phyloP scores from a whole-genome alignment of 1,140 invertebrate genomes.

The Hestina assimilis region DNA sequence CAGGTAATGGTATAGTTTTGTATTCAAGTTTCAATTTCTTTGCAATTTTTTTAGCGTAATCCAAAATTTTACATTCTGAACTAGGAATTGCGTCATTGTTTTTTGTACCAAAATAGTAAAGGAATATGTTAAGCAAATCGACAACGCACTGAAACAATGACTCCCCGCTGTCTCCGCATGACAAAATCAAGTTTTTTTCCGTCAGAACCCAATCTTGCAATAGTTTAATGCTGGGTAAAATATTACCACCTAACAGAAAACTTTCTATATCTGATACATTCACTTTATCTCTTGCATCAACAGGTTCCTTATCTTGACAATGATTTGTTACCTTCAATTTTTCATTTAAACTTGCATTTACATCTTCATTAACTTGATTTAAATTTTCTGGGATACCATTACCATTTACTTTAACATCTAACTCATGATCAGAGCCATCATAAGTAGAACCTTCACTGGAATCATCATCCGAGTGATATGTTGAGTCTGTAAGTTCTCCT shows the following conservation, averaged over 20 bases:
- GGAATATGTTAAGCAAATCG: slow-evolving; percentile 71
- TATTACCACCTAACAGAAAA: slow-evolving; percentile 66
- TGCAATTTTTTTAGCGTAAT: slow-evolving; percentile 51
- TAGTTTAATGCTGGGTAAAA: slow-evolving; percentile 65
- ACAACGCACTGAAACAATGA: slow-evolving; percentile 73
- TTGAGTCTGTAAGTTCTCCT: slow-evolving; percentile 61
- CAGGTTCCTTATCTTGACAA: slow-evolving; percentile 1
- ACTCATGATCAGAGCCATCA: slow-evolving; percentile 42
- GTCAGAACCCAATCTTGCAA: slow-evolving; percentile 68
- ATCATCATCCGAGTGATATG: slow-evolving; percentile 61
- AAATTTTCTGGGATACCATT: slow-evolving; percentile 14
- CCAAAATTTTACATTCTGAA: slow-evolving; percentile 45
- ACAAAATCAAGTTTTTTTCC: slow-evolving; percentile 73
- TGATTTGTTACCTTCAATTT: slow-evolving; percentile 23
- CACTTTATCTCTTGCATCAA: slow-evolving; percentile 11
- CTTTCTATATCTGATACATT: slow-evolving; percentile 45
- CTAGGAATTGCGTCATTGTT: slow-evolving; percentile 30
- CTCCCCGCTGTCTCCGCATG: slow-evolving; percentile 72
- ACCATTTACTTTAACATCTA: slow-evolving; percentile 26
- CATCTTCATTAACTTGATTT: slow-evolving; percentile 8
- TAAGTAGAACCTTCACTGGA: slow-evolving; percentile 52
- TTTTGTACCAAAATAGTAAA: slow-evolving; percentile 61
- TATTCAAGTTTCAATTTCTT: slow-evolving; percentile 75
- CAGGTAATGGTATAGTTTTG: slow-evolving; percentile 82
- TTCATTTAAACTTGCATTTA: slow-evolving; percentile 12